Conservation (phyloP, 2,113 vertebrate genomes). For the Dicerorhinus sumatrensis region DNA sequence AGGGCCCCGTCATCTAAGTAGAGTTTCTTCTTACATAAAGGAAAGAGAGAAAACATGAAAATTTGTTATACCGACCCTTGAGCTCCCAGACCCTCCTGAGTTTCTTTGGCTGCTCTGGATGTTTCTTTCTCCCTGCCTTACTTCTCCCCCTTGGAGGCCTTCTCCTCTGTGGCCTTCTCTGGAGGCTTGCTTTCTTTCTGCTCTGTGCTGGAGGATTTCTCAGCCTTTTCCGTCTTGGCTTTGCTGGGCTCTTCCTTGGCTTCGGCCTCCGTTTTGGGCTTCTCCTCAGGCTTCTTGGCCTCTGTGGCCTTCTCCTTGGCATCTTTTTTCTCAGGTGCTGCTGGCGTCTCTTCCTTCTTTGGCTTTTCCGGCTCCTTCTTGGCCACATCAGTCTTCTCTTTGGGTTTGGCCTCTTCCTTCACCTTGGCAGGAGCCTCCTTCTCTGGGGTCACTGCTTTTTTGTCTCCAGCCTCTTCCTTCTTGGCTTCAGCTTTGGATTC, state of each 20-base stretch:
- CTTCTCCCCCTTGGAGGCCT: conserved; percentile 86
- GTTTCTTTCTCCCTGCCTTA: not conserved
- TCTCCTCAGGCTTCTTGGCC: conserved; percentile 82
- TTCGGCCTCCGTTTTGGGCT: conserved; percentile 83
- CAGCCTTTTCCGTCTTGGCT: conserved; percentile 84
- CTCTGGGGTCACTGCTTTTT: conserved; percentile 76
- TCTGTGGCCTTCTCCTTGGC: conserved; percentile 75
- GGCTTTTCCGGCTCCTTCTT: conserved; percentile 76
- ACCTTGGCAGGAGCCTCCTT: conserved; percentile 74
- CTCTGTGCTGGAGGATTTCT: conserved; percentile 91
- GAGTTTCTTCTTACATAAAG: conserved; percentile 67
- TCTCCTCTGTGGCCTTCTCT: conserved; percentile 83
- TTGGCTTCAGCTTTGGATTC: conserved; percentile 83
- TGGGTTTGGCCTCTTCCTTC: conserved; percentile 81
- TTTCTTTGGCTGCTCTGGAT: conserved; percentile 57
- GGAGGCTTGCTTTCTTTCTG: conserved; percentile 85
- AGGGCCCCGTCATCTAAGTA: conserved; percentile 55
- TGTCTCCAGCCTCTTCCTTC: conserved; percentile 76
- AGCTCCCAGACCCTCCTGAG: conserved; percentile 29
- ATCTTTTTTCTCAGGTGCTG: conserved; percentile 74
- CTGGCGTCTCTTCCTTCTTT: conserved; percentile 67
- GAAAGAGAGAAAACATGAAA: not conserved
- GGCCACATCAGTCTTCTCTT: conserved; percentile 55
- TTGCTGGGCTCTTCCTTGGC: conserved; percentile 78
- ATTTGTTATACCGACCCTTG: not conserved